phyloP scores from a whole-genome alignment of 2,113 vertebrate species.

The Sander lucioperca region DNA sequence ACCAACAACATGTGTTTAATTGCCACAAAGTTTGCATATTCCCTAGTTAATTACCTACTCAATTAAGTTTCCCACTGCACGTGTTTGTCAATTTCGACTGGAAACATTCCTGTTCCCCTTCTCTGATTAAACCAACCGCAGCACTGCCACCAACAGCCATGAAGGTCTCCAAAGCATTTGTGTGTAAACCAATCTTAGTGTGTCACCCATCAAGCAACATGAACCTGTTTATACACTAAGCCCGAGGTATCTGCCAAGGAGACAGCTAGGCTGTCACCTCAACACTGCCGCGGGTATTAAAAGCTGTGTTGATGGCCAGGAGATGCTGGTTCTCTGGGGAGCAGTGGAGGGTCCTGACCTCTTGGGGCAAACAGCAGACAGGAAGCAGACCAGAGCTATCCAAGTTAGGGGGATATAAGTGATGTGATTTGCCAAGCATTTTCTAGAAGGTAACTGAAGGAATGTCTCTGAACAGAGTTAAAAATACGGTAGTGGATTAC shows the following conservation, averaged over 20 bases:
- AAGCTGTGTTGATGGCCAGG: slow-evolving; percentile 79
- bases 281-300: slow-evolving; percentile 79
- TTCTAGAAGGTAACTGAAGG: slow-evolving; percentile 23
- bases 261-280: slow-evolving; percentile 80
- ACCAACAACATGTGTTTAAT: background rate
- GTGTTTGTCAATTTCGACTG: slow-evolving; percentile 24
- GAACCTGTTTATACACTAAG: slow-evolving; percentile 75
- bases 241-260: slow-evolving; percentile 79
- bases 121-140: slow-evolving; percentile 45
- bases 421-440: slow-evolving; percentile 21
- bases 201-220: slow-evolving; percentile 55
- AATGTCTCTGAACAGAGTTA: slow-evolving; percentile 13
- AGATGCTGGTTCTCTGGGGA: slow-evolving; percentile 64
- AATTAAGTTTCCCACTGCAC: slow-evolving; percentile 23
- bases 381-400: slow-evolving; percentile 45
- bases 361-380: slow-evolving; percentile 43
- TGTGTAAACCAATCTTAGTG: slow-evolving; percentile 75
- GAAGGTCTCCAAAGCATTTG: slow-evolving; percentile 40
- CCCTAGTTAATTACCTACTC: background rate
- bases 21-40: background rate
- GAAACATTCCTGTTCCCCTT: slow-evolving; percentile 40
- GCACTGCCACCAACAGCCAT: slow-evolving; percentile 20
- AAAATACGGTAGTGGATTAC: slow-evolving; percentile 1
- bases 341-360: slow-evolving; percentile 65
- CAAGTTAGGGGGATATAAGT: background rate